A percentile compares a stretch with the other conserved stretches of the same genome.
Evolutionary conservation across 2,113 vertebrate genomes (phyloP).

Genomic region (Callocephalon fimbriatum): DNA sequence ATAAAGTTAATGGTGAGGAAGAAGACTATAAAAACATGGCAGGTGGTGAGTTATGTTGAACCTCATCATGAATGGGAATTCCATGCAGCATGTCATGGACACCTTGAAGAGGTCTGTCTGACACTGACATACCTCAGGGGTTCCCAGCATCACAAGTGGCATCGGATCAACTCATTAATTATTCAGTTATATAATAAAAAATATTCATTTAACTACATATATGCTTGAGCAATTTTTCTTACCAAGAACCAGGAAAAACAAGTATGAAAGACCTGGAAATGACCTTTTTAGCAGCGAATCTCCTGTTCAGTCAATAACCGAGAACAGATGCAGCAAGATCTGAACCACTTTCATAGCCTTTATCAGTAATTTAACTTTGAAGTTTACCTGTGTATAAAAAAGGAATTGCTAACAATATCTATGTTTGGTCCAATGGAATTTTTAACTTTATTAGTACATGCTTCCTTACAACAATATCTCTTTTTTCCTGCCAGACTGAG

Average conservation of each 20-base stretch:
- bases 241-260: background rate
- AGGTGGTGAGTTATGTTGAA: background rate
- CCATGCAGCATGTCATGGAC: background rate
- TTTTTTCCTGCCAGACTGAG: background rate
- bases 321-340: background rate
- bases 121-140: background rate
- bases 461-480: background rate
- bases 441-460: background rate
- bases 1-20: background rate
- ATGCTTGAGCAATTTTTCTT: background rate
- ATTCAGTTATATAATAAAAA: background rate
- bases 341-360: background rate
- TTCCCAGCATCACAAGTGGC: background rate
- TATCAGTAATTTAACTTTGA: background rate
- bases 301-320: background rate
- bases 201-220: background rate
- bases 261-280: background rate
- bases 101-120: background rate
- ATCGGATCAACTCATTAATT: background rate
- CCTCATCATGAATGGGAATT: background rate
- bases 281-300: background rate
- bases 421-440: background rate
- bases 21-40: background rate
- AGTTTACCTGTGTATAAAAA: background rate
- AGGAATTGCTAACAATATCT: background rate